phyloP scores from a whole-genome alignment of 2,888 invertebrate species.

The Trachelus iudaicus region DNA sequence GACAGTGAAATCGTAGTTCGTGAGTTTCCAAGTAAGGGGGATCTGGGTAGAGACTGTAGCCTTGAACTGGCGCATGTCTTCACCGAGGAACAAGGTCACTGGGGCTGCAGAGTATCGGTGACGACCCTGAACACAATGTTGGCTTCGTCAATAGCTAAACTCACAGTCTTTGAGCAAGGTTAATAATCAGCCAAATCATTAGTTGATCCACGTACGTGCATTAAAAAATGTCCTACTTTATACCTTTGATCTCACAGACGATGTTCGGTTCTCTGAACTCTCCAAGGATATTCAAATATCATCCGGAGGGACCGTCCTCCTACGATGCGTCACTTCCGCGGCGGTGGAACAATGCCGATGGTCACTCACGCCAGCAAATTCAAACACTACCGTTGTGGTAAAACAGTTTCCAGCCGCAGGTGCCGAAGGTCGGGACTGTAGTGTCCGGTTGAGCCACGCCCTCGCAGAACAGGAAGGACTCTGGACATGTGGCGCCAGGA shows the following conservation, averaged over 20 bases:
- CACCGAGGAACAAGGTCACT: conserved; percentile 55
- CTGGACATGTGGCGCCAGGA: conserved; percentile 62
- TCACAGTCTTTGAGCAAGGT: conserved; percentile 59
- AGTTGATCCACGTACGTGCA: neutral
- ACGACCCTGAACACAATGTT: conserved; percentile 45
- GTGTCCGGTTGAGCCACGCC: conserved; percentile 57
- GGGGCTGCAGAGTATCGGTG: conserved; percentile 56
- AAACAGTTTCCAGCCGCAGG: conserved; percentile 59
- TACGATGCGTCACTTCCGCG: conserved; percentile 58
- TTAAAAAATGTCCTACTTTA: neutral
- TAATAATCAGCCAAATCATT: neutral
- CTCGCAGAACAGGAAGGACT: conserved; percentile 60
- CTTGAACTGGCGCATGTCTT: conserved; percentile 43
- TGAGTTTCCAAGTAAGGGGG: conserved; percentile 57
- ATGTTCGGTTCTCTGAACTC: conserved; percentile 59
- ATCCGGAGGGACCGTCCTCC: conserved; percentile 53
- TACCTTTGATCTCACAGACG: conserved; percentile 40
- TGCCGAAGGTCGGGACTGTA: conserved; percentile 59
- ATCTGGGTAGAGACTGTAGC: conserved; percentile 57
- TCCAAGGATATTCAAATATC: conserved; percentile 62
- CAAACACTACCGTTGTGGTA: conserved; percentile 58
- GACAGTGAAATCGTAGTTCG: conserved; percentile 41
- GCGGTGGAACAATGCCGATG: conserved; percentile 61
- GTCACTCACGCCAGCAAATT: conserved; percentile 58
- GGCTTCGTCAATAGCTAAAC: conserved; percentile 45